Conservation (phyloP, 2,888 invertebrate genomes). For the Spatulosminthurus flaviceps region DNA sequence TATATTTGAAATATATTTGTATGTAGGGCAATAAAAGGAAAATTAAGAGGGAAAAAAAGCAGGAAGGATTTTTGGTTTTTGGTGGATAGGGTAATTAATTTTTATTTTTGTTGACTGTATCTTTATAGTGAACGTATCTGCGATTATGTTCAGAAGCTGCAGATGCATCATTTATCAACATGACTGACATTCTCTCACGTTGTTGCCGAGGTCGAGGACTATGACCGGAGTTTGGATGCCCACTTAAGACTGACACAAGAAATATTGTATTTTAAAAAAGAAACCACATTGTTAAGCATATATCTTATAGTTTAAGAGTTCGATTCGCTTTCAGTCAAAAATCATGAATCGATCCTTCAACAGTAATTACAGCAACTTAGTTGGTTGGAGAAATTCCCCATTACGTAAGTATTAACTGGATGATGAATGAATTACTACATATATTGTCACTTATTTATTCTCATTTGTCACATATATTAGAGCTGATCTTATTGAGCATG, state of each 20-base stretch:
- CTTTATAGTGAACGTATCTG: slow-evolving; percentile 6
- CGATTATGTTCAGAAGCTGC: slow-evolving; percentile 11
- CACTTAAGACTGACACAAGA: slow-evolving; percentile 24
- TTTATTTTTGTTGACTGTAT: slow-evolving; percentile 8
- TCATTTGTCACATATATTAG: no score
- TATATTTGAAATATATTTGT: no score
- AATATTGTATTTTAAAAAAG: background rate
- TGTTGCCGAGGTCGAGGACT: background rate
- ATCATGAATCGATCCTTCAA: slow-evolving; percentile 33
- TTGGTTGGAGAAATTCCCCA: slow-evolving; percentile 26
- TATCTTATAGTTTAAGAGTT: background rate
- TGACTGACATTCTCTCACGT: slow-evolving; percentile 24
- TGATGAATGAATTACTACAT: slow-evolving; percentile 25
- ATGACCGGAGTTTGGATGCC: slow-evolving; percentile 2
- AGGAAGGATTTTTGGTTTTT: no score
- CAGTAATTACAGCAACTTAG: slow-evolving; percentile 20
- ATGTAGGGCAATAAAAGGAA: no score
- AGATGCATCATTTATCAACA: slow-evolving; percentile 6
- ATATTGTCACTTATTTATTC: background rate
- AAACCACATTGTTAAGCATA: background rate
- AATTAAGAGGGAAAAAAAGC: no score
- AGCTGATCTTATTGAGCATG: no score
- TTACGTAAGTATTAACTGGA: slow-evolving; percentile 37
- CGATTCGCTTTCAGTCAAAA: background rate
- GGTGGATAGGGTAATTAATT: background rate